Base-by-base conservation (phyloP, 2,888 invertebrate species). In the Xylocampa areola region DNA sequence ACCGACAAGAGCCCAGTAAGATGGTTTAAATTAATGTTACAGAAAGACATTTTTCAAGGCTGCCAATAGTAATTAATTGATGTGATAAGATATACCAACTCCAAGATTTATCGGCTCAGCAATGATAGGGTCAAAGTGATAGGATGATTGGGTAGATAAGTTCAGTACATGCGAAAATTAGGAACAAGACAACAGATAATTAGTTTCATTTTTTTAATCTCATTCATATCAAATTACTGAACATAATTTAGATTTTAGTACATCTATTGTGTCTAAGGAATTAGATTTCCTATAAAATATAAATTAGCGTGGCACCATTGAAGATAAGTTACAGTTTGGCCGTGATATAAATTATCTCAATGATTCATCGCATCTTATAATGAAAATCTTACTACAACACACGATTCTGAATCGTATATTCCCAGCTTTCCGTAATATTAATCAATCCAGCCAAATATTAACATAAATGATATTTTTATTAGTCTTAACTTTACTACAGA, bases 211-310 rank as follows among this genome's bases (percentile, higher is more conserved):
- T 89, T n/a, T 92, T 92, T 92, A 92, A 91, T 92, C 91, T 93
- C 92, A 87, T 87, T 81, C 86, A 92, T 93, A 92, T 91, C 91
- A 93, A 92, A 92, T 90, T 89, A 92, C 82, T 82, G 92, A 91
- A 92, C 90, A 92, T 92, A 91, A 90, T 86, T 92, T 90, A 89
- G 77, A 80, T 84, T 85, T 88, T 88, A 88, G 84, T 86, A 82
- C 65, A 64, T 63, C 86, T 89, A 90, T 84, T 82, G 84, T 86
- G 73, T 84, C 86, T 89, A 89, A 86, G 76, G 81, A 82, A 86
- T 89, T 84, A 84, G 79, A 80, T 86, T 85, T 80, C 80, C 87
- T 89, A 88, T 84, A 88, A 88, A 90, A 89, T 90, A 91, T 88
- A 89, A 88, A 86, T 87, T 84, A 88, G 82, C 77, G 88, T 89